phyloP scores from a whole-genome alignment of 2,888 invertebrate species.

The Hypomecis atomaria region DNA sequence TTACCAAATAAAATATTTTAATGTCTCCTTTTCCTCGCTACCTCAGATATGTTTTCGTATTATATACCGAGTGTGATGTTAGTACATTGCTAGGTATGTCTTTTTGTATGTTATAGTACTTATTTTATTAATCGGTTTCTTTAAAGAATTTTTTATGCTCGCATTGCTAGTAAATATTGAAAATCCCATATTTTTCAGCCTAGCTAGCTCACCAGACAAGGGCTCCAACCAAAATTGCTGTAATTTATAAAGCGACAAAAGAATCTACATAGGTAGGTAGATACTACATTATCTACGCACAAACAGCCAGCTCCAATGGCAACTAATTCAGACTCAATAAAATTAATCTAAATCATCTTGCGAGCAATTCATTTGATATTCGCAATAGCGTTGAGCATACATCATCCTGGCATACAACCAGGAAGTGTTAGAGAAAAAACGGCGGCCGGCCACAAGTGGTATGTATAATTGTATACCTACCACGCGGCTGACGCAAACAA shows the following conservation, averaged over 20 bases:
- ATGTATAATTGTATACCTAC: not conserved
- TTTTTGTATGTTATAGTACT: too few relatives aligned
- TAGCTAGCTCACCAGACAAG: too few relatives aligned
- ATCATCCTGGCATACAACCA: constrained; percentile 23
- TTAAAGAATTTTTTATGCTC: too few relatives aligned
- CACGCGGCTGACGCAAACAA: constrained; percentile 21
- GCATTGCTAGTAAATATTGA: too few relatives aligned
- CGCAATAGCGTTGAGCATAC: constrained; percentile 20
- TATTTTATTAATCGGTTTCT: too few relatives aligned
- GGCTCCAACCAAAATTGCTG: too few relatives aligned
- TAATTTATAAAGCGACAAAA: not conserved
- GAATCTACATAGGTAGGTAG: not conserved
- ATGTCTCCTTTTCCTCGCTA: too few relatives aligned
- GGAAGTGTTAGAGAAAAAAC: constrained; percentile 25
- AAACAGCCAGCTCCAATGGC: constrained; percentile 1
- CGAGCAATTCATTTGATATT: constrained; percentile 31
- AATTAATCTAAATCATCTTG: constrained; percentile 32
- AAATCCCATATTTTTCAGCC: too few relatives aligned
- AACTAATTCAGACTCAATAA: constrained; percentile 29
- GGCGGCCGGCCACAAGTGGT: constrained; percentile 21
- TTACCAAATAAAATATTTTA: too few relatives aligned
- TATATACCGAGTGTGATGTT: too few relatives aligned
- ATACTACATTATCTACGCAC: not conserved
- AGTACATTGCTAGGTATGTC: too few relatives aligned
- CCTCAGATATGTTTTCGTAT: too few relatives aligned